These are phyloP conservation scores for Apoda limacodes DNA, from an alignment of 2,888 invertebrate species.

Conservation along the genomic window DNA sequence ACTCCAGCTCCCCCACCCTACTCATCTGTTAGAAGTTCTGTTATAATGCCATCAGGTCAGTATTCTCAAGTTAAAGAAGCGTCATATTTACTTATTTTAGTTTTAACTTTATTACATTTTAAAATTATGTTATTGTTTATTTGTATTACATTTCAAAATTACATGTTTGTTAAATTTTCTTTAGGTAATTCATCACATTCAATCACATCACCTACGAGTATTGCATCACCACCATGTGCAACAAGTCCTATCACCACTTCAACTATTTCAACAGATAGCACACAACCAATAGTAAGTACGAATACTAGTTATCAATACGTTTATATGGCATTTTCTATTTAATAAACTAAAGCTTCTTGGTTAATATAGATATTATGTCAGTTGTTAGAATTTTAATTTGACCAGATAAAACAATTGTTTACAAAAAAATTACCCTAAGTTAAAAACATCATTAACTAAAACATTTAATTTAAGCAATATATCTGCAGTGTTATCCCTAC, in stretches of 20 bases:
- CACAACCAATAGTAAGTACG: constrained; percentile 48
- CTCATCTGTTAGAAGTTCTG: constrained; percentile 62
- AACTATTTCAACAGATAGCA: constrained; percentile 57
- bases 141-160: constrained; percentile 1
- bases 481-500: too few species aligned
- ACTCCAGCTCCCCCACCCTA: constrained; percentile 87
- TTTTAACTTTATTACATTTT: too few species aligned
- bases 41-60: constrained; percentile 54
- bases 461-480: not conserved
- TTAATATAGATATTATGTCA: too few species aligned
- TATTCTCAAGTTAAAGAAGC: constrained; percentile 1
- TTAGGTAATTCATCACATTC: constrained; percentile 57
- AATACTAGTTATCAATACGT: too few species aligned
- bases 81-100: too few species aligned
- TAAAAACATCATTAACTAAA: not conserved
- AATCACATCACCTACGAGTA: constrained; percentile 57
- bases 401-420: too few species aligned
- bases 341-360: too few species aligned
- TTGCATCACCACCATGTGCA: constrained; percentile 54
- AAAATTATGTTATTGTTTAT: too few species aligned
- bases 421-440: too few species aligned
- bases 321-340: too few species aligned
- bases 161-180: constrained; percentile 1
- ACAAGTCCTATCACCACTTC: constrained; percentile 60
- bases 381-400: too few species aligned